Evolutionary conservation across 2,888 invertebrate species (phyloP), one percentile per base, ranked within the genome.

Genomic region (Trichopoda pennipes): DNA sequence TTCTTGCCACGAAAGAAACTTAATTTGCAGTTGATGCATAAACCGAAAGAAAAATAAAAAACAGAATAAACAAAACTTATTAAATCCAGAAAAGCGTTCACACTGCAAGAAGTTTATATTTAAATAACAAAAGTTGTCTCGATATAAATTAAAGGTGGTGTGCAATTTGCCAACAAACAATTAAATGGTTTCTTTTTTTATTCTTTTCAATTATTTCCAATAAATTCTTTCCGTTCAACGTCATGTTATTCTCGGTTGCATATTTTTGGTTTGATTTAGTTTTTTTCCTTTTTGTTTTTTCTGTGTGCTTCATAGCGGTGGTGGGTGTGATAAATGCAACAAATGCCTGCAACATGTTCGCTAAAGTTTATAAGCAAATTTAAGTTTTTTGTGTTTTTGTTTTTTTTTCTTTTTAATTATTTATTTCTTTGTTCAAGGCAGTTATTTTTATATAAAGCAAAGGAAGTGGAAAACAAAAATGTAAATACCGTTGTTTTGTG

Each of bases 261-360:
- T 47, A 42, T 58, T 17, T 42, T 51, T 21, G 17, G n/a, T 38
- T 38, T 38, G 38, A 38, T 38, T 44, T 9, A 16, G n/a, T 19
- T 74, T 47, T 14, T 38, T 63, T 49, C 16, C 35, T 70, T 64
- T 56, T 6, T 28, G 2, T 6, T 28, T 28, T 28, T 28, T 28
- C 8, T 28, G 28, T 28, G 4, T 28, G 28, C 28, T 28, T 28
- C 28, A 28, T 7, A 38, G 17, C 66, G 47, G 81, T 70, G 47
- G 81, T 81, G 81, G 81, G 81, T 81, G 81, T 81, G 81, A 81
- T 81, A 70, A 70, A 74, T 78, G 73, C 78, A 78, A 60, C 72
- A 78, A 78, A 66, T 72, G 72, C 42, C 64, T 74, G 78, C 70
- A 81, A 70, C 74, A 81, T 81, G 69, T 78, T 68, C 28, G 17